A percentile compares a stretch with the other conserved stretches of the same genome.
Evolutionary conservation across 2,797 vertebrate genomes (phyloP).

Genomic region (Chloroceryle amazona): DNA sequence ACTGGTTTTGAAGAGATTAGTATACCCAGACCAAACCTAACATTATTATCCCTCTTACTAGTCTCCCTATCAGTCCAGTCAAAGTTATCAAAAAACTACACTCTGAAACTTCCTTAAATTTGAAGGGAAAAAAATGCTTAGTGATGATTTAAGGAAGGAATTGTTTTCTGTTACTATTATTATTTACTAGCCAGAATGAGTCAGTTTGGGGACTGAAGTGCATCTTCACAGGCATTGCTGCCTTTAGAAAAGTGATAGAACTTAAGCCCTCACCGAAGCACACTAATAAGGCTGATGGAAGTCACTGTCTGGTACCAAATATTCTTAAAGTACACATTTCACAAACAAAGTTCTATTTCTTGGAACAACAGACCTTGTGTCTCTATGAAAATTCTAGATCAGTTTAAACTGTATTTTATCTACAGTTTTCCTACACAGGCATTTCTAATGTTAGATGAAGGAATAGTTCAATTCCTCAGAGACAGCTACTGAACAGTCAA

Average conservation of each 20-base stretch:
- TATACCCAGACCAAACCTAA: neutral
- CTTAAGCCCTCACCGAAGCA: conserved; percentile 40
- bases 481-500: neutral
- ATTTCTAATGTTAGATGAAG: neutral
- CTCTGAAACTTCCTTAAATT: conserved; percentile 73
- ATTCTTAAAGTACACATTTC: conserved; percentile 4
- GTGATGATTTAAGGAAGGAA: conserved; percentile 43
- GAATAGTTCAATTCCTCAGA: neutral
- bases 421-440: neutral
- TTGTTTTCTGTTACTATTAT: neutral
- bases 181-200: conserved; percentile 42
- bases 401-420: conserved; percentile 4
- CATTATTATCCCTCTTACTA: conserved; percentile 54
- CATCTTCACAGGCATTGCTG: conserved; percentile 70
- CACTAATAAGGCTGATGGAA: conserved; percentile 56
- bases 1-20: conserved; percentile 8
- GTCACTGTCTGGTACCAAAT: conserved; percentile 30
- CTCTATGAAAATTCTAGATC: neutral
- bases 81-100: conserved; percentile 41
- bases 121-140: neutral
- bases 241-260: conserved; percentile 57
- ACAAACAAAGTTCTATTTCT: neutral
- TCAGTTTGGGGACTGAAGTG: conserved; percentile 42
- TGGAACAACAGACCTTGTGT: conserved; percentile 6
- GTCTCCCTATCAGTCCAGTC: conserved; percentile 37